Evolutionary conservation across 2,797 vertebrate species (phyloP), one percentile per base, ranked within the genome.

Genomic region (Sylvia borin): DNA sequence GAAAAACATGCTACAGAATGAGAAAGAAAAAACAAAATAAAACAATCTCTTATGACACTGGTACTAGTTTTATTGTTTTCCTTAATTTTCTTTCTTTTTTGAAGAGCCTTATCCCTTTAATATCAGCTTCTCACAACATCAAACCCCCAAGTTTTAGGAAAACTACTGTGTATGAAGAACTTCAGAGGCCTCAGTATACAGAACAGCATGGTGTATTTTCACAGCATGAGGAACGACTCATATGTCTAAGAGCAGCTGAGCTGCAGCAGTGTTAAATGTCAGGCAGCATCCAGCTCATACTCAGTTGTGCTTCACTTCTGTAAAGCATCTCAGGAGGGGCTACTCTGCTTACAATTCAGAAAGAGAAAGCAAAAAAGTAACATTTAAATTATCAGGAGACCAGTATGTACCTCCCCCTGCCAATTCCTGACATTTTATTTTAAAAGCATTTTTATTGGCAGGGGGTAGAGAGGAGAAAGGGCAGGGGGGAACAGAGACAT

Each of bases 161-260:
- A 62, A 61, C 36, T 43, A 72, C 25, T 2, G 12, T 32, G 21
- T 14, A 74, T 26, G 31, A 67, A 32, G 73, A 54, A 29, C 29
- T 40, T 66, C 26, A 82, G 42, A 90, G 47, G 15, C 48, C 54
- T 77, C 13, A 4, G 9, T 16, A 38, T 11, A 47, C 17, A 26
- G 62, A 95, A n/a, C 47, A 82, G 61, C 26, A 84, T 19, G 31
- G 42, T 87, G 13, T 24, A 81, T 75, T 92, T 89, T 80, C 83
- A 81, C 22, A 89, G 55, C 36, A 70, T 48, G 60, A 93, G 60
- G 34, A 64, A 92, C 3, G 3, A 68, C 55, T 87, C 45, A 0
- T n/a, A 51, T 2, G 20, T 58, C 80, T 76, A 36, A 90, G 68
- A 54, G 79, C 29, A 78, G 71, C 13, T 60, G 61, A 92, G 45